These are phyloP conservation scores for Hippocampus mohnikei DNA, from an alignment of 2,113 vertebrate genomes.

Conservation along the genomic window DNA sequence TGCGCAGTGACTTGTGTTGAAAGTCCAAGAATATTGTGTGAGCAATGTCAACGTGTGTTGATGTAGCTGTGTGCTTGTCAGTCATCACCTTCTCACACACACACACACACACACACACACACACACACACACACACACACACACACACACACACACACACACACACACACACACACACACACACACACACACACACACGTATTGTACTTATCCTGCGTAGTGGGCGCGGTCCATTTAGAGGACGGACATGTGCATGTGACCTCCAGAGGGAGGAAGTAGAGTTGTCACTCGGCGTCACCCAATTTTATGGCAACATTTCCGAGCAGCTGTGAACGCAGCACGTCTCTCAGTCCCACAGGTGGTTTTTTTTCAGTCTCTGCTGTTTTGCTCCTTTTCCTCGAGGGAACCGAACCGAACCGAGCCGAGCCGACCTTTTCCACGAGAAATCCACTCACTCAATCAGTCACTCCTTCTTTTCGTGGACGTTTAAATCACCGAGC, in stretches of 20 bases:
- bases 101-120: neutral
- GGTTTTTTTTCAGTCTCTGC: no score
- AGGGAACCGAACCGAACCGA: neutral
- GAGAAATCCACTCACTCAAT: neutral
- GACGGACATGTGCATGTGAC: constrained; percentile 1
- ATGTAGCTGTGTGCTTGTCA: no score
- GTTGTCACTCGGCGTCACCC: neutral
- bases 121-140: neutral
- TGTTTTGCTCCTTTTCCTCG: neutral
- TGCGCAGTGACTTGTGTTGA: no score
- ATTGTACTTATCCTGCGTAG: neutral
- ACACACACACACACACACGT: neutral
- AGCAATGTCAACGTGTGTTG: no score
- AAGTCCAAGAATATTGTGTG: no score
- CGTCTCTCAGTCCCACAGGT: neutral
- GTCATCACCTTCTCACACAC: neutral
- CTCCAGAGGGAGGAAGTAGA: neutral
- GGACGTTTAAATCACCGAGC: neutral
- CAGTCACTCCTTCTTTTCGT: neutral
- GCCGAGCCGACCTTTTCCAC: neutral
- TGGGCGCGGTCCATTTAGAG: constrained; percentile 1
- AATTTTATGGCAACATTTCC: neutral
- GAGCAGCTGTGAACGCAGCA: neutral
- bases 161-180: neutral
- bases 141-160: neutral